phyloP scores from a whole-genome alignment of 2,888 invertebrate genomes.

The Cepaea hortensis region DNA sequence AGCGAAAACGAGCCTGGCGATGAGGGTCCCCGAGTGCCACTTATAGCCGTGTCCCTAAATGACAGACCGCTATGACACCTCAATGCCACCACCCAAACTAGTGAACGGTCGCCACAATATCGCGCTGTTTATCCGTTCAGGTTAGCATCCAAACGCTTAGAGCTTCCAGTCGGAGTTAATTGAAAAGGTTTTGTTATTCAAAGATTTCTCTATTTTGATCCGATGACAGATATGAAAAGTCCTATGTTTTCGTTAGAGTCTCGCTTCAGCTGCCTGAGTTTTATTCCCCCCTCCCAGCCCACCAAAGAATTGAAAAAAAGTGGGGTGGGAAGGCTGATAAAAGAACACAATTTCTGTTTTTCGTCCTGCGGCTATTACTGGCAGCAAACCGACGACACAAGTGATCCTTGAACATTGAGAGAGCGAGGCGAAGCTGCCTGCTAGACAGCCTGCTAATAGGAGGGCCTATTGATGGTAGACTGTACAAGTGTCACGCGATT shows the following conservation, averaged over 20 bases:
- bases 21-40: constrained; percentile 36
- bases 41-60: constrained; percentile 30
- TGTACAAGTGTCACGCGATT: constrained; percentile 23
- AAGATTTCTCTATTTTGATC: constrained; percentile 21
- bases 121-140: constrained; percentile 38
- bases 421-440: constrained; percentile 20
- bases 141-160: constrained; percentile 19
- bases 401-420: not conserved
- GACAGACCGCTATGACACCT: constrained; percentile 41
- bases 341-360: constrained; percentile 20
- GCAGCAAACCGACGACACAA: not conserved
- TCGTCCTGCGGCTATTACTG: constrained; percentile 35
- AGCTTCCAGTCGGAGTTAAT: constrained; percentile 35
- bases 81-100: constrained; percentile 19
- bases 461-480: not conserved
- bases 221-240: constrained; percentile 16
- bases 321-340: too few species aligned
- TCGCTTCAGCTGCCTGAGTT: not conserved
- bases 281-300: not conserved
- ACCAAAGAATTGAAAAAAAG: not conserved
- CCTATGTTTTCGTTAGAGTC: constrained; percentile 28
- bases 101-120: constrained; percentile 12
- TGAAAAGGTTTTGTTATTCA: constrained; percentile 37
- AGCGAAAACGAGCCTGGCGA: not conserved
- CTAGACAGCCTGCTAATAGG: constrained; percentile 22